Conservation (phyloP, 2,888 invertebrate genomes). For the Theretra japonica region DNA sequence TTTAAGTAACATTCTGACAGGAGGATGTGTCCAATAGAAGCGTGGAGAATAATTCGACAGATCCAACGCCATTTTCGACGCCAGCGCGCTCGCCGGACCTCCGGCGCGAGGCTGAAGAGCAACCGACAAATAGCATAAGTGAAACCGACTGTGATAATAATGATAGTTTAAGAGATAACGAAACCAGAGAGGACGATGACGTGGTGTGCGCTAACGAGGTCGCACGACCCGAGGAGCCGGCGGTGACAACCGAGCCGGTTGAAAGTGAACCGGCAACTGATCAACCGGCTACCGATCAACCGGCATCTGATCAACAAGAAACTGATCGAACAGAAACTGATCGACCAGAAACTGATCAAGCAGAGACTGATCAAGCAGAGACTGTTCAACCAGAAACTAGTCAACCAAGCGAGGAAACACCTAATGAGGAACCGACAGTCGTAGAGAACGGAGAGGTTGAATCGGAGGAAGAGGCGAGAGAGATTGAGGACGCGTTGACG, state of each 20-base stretch:
- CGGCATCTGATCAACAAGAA: too few species aligned
- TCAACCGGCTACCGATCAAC: too few species aligned
- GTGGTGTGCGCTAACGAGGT: constrained; percentile 75
- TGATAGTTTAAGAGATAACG: constrained; percentile 77
- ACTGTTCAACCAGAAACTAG: not conserved
- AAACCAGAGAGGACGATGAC: constrained; percentile 75
- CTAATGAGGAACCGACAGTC: constrained; percentile 18
- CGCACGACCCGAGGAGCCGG: constrained; percentile 34
- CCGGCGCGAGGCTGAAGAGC: constrained; percentile 41
- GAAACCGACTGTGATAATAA: constrained; percentile 81
- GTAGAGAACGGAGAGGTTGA: constrained; percentile 33
- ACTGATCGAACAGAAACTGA: too few species aligned
- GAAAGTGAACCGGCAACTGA: not conserved
- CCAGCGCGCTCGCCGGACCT: constrained; percentile 68
- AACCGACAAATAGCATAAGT: constrained; percentile 69
- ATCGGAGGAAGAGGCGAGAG: not conserved
- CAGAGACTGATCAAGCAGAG: too few species aligned
- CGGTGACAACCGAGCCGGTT: constrained; percentile 33
- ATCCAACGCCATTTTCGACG: constrained; percentile 72
- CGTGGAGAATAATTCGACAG: constrained; percentile 68
- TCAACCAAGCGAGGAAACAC: constrained; percentile 29
- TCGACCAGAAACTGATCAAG: too few species aligned
- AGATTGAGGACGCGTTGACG: constrained; percentile 59
- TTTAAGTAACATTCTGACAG: constrained; percentile 73
- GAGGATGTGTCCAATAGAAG: constrained; percentile 78